Evolutionary conservation across 2,888 invertebrate species (phyloP).

Genomic region (Germaria angustata): DNA sequence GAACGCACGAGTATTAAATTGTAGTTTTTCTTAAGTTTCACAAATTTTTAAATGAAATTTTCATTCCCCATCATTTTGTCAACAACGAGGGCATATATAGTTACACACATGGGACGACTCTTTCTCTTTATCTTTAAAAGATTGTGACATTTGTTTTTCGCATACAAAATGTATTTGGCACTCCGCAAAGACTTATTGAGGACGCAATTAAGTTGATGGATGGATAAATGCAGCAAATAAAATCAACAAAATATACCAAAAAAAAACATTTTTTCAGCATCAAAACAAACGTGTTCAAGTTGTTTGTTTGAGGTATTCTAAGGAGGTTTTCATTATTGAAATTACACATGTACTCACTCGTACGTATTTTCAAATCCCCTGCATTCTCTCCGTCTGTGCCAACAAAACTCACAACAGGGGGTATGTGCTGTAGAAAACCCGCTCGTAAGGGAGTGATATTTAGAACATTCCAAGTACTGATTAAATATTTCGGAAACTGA

Average conservation of each 20-base stretch:
- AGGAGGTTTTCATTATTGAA: conserved; percentile 26
- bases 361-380: conserved; percentile 24
- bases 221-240: neutral
- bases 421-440: neutral
- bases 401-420: neutral
- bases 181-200: conserved; percentile 29
- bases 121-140: neutral
- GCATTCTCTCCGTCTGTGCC: neutral
- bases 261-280: conserved; percentile 5
- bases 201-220: conserved; percentile 23
- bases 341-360: too few relatives aligned
- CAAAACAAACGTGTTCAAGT: conserved; percentile 53
- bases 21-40: neutral
- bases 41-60: conserved; percentile 1
- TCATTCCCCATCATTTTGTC: neutral
- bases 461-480: neutral
- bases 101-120: neutral
- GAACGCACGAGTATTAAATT: neutral
- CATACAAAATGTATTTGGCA: conserved; percentile 24
- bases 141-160: neutral
- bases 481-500: conserved; percentile 14
- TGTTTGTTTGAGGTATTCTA: conserved; percentile 14
- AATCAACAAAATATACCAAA: neutral
- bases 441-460: conserved; percentile 1
- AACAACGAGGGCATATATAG: conserved; percentile 23